Evolutionary conservation across 92 coral and sea anemone genomes (phyloP).

Genomic region (Hydrozoanthus gracilis): DNA sequence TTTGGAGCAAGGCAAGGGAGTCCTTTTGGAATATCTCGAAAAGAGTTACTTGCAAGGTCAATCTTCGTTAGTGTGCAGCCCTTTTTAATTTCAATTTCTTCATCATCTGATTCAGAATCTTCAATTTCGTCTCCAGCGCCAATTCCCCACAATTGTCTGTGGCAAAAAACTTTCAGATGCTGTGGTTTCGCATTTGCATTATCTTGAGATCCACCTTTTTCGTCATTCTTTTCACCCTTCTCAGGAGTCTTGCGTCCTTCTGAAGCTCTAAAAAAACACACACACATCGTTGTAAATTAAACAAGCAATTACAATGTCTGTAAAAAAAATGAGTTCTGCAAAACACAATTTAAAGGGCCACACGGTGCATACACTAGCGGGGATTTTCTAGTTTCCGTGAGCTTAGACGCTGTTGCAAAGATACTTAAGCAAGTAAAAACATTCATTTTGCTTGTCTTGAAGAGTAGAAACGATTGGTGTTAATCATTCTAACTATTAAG

Average conservation of each 20-base stretch:
- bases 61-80: constrained; percentile 87
- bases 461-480: too few relatives aligned
- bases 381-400: too few relatives aligned
- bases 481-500: too few relatives aligned
- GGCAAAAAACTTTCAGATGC: constrained; percentile 85
- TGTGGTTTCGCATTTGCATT: constrained; percentile 60
- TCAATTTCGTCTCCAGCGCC: constrained; percentile 82
- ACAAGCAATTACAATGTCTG: neutral
- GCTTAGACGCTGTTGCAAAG: too few relatives aligned
- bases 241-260: constrained; percentile 43
- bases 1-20: constrained; percentile 93
- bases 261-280: neutral
- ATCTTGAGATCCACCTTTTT: constrained; percentile 25
- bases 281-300: neutral
- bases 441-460: too few relatives aligned
- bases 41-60: constrained; percentile 82
- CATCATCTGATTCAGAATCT: constrained; percentile 95
- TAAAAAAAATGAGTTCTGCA: too few relatives aligned
- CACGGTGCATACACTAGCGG: too few relatives aligned
- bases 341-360: too few relatives aligned
- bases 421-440: too few relatives aligned
- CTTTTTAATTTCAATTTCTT: constrained; percentile 73
- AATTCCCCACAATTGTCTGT: constrained; percentile 90
- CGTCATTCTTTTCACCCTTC: constrained; percentile 30
- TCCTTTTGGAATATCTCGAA: constrained; percentile 75